These are phyloP conservation scores for Onthophagus sagittarius DNA, from an alignment of 2,888 invertebrate genomes.

Conservation along the genomic window DNA sequence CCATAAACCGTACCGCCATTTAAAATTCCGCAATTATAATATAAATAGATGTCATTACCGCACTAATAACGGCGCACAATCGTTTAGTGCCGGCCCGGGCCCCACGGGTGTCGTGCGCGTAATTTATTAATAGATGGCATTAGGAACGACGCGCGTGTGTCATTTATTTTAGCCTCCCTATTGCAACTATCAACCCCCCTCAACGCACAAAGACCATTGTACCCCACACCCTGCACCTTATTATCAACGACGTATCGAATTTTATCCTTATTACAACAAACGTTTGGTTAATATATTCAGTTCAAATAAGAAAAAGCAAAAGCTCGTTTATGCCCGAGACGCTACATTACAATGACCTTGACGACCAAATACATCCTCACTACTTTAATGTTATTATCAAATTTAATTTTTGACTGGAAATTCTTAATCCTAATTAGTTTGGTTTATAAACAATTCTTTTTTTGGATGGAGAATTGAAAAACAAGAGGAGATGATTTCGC, in stretches of 20 bases:
- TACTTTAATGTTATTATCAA: no score
- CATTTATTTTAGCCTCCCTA: slow-evolving; percentile 42
- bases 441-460: not conserved
- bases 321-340: no score
- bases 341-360: no score
- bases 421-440: not conserved
- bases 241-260: slow-evolving; percentile 5
- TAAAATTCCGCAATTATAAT: slow-evolving; percentile 51
- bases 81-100: slow-evolving; percentile 44
- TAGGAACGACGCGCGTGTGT: slow-evolving; percentile 43
- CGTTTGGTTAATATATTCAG: not conserved
- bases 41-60: slow-evolving; percentile 51
- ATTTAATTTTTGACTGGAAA: no score
- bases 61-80: slow-evolving; percentile 50
- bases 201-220: slow-evolving; percentile 37
- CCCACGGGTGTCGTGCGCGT: slow-evolving; percentile 47
- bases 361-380: no score
- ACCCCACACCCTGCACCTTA: not conserved
- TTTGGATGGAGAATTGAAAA: not conserved
- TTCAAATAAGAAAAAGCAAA: no score
- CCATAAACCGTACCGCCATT: slow-evolving; percentile 45
- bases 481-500: not conserved
- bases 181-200: slow-evolving; percentile 28
- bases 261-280: not conserved
- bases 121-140: slow-evolving; percentile 50